Percentiles rank a stretch among this genome's conserved stretches.
Conservation (phyloP, 2,113 vertebrate genomes). For the Numida meleagris region DNA sequence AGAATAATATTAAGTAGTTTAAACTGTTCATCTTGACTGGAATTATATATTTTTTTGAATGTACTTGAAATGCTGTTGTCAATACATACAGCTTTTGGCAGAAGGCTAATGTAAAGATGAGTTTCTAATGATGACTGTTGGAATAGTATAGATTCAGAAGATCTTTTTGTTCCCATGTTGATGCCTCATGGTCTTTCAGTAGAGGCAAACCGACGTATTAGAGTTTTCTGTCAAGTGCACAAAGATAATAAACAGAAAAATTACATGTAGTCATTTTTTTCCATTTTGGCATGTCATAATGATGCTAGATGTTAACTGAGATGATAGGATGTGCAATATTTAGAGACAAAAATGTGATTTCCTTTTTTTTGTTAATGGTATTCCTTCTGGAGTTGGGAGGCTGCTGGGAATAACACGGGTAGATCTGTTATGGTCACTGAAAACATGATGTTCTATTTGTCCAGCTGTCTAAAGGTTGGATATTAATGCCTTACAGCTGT, state of each 20-base stretch:
- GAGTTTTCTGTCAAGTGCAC: constrained; percentile 2
- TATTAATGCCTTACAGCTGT: background rate
- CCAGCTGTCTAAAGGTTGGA: background rate
- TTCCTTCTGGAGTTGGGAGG: background rate
- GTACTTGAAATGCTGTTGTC: background rate
- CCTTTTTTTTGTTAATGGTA: background rate
- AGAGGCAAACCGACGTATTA: background rate
- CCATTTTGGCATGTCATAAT: background rate
- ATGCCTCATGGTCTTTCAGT: background rate
- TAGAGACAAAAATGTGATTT: constrained; percentile 22
- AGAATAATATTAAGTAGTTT: background rate
- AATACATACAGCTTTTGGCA: background rate
- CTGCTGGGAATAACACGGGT: background rate
- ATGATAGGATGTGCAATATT: background rate
- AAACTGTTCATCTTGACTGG: background rate
- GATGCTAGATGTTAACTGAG: background rate
- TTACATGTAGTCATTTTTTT: background rate
- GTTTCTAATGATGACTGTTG: background rate
- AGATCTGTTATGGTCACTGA: background rate
- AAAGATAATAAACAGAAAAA: constrained; percentile 13
- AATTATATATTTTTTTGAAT: background rate
- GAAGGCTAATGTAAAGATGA: constrained; percentile 12
- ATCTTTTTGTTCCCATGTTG: background rate
- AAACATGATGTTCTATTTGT: background rate
- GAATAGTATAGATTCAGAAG: background rate